phyloP scores from a whole-genome alignment of 2,797 vertebrate species.

The Craterocephalus amniculus region DNA sequence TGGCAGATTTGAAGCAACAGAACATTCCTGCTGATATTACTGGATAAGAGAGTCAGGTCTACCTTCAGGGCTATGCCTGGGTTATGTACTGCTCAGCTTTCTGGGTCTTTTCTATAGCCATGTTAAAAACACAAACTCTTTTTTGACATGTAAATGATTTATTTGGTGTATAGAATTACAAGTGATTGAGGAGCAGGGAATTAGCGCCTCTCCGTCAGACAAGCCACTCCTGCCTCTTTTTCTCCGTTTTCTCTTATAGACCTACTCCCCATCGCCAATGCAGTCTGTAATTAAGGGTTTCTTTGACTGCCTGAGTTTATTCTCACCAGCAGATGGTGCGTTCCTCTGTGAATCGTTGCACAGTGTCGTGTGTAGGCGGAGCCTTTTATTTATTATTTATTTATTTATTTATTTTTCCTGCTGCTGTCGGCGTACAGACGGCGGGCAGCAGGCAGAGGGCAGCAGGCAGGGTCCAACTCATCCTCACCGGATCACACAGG shows the following conservation, averaged over 20 bases:
- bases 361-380: slow-evolving; percentile 53
- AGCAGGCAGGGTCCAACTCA: slow-evolving; percentile 47
- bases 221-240: background rate
- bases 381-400: too few relatives aligned
- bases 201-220: background rate
- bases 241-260: background rate
- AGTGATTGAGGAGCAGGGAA: background rate
- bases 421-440: slow-evolving; percentile 27
- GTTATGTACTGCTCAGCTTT: background rate
- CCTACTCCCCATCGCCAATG: background rate
- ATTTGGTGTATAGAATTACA: background rate
- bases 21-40: background rate
- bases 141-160: background rate
- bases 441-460: slow-evolving; percentile 39
- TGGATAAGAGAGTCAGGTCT: background rate
- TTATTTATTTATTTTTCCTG: too few relatives aligned
- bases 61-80: background rate
- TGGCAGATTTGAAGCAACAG: background rate
- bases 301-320: background rate
- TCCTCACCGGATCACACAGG: slow-evolving; percentile 45
- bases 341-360: slow-evolving; percentile 27
- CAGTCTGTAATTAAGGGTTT: slow-evolving; percentile 7
- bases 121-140: background rate
- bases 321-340: slow-evolving; percentile 65
- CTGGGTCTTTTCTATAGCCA: background rate